Evolutionary conservation across 53 echinoderm and acorn worm species (phyloP).

Genomic region (Patiria pectinifera): DNA sequence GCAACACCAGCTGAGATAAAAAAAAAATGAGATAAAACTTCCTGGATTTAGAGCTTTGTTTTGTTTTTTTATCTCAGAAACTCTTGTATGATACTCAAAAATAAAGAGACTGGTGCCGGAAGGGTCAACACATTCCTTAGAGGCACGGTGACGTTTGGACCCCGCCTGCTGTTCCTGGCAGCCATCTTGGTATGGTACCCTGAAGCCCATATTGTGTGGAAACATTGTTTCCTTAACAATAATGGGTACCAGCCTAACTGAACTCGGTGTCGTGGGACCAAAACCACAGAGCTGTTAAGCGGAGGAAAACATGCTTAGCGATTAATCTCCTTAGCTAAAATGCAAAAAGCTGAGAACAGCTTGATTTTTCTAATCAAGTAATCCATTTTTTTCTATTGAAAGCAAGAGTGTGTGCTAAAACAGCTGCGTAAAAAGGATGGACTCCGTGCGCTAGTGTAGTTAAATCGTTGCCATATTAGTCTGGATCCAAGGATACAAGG

Average conservation of each 20-base stretch:
- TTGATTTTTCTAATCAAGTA: background rate
- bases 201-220: background rate
- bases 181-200: background rate
- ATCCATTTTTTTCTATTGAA: background rate
- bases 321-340: background rate
- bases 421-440: no score
- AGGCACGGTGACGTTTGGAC: background rate
- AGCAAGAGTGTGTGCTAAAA: no score
- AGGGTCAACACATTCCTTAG: background rate
- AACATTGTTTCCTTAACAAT: background rate
- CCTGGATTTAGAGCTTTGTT: background rate
- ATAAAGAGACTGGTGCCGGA: background rate
- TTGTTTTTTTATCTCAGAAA: background rate
- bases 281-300: background rate
- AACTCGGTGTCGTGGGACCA: background rate
- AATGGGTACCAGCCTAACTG: background rate
- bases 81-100: background rate
- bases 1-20: slow-evolving; percentile 81
- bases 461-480: no score
- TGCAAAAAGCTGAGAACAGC: background rate
- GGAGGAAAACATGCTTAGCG: background rate
- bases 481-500: no score
- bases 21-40: background rate
- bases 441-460: no score
- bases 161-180: background rate